These are phyloP conservation scores for Lineus longissimus DNA, from an alignment of 1,140 invertebrate genomes.

Conservation along the genomic window DNA sequence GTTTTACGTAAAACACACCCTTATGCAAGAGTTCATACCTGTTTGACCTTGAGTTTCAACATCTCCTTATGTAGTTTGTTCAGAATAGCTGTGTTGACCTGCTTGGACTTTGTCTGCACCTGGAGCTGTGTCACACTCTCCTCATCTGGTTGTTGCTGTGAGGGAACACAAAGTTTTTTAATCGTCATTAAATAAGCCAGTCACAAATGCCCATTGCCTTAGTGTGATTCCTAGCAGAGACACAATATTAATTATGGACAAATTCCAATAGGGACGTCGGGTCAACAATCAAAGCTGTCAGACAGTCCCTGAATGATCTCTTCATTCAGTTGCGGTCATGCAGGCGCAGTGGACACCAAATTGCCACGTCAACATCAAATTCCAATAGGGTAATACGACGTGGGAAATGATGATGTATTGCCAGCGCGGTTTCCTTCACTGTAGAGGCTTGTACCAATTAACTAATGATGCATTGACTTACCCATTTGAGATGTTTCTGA, in stretches of 20 bases:
- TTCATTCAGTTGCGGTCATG: too few species aligned
- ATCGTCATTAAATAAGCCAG: neutral
- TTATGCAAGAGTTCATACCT: slow-evolving; percentile 33
- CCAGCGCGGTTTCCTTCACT: too few species aligned
- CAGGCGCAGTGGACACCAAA: too few species aligned
- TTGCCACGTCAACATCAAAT: too few species aligned
- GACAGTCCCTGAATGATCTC: too few species aligned
- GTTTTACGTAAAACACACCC: too few species aligned
- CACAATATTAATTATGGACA: too few species aligned
- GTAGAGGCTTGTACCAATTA: too few species aligned
- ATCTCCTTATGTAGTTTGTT: slow-evolving; percentile 87
- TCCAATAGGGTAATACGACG: too few species aligned
- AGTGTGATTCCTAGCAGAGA: neutral
- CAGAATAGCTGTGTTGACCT: slow-evolving; percentile 89
- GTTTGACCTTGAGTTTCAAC: slow-evolving; percentile 64
- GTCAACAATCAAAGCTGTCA: too few species aligned
- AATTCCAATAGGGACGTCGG: too few species aligned
- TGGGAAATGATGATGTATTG: too few species aligned
- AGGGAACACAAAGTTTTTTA: slow-evolving; percentile 9
- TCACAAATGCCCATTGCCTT: neutral
- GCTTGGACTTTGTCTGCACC: slow-evolving; percentile 83
- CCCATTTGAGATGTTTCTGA: slow-evolving; percentile 76
- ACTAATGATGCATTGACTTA: neutral
- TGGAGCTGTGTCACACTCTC: slow-evolving; percentile 89
- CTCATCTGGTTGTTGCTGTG: slow-evolving; percentile 66